Base-by-base conservation (phyloP, 2,888 invertebrate genomes). In the Imbricaverruca yamaguchii region DNA sequence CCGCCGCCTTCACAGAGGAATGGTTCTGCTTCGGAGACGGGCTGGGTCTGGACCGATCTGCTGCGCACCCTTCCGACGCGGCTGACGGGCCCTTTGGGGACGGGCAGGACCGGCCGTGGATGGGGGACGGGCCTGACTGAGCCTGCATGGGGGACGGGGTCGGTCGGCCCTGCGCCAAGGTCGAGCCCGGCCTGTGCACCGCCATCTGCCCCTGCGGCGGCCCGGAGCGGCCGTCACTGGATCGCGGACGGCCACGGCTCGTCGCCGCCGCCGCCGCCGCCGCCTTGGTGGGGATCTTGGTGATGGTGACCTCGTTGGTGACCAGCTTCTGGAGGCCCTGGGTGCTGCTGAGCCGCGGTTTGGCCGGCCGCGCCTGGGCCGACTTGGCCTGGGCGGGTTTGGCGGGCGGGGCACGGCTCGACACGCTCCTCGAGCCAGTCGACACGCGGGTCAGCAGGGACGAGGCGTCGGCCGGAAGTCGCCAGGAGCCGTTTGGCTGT, bases 401-500 rank as follows among this genome's bases (percentile, higher is more conserved):
- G 56, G 18, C n/a, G 55, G 4, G 0, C 39, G 8, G 74, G 18
- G 55, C 53, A 7, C 9, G 57, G 12, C 23, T 6, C 56, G 78
- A 13, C 12, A 12, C 23, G 39, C 39, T 39, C 39, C 39, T 39
- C 39, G 39, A 39, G 2, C 39, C 39, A 39, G 39, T 39, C 56
- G 57, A 55, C 21, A 23, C 78, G 12, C 57, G 56, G 11, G n/a
- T 57, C 56, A 57, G 78, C 78, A 56, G 78, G 13, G 78, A 21
- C 4, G 57, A 78, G 21, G 78, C 57, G 56, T 78, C 78, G 23
- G 78, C 57, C 78, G 78, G 57, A 56, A 57, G 57, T 8, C 78
- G 56, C 57, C 78, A 78, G 11, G 78, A n/a, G 57, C 78, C 78
- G 78, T 78, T 57, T 4, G 78, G 78, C 23, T 79, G 79, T 23